A percentile compares a stretch with the other conserved stretches of the same genome.
phyloP scores from a whole-genome alignment of 2,113 vertebrate genomes.

The Mionectes macconnelli region DNA sequence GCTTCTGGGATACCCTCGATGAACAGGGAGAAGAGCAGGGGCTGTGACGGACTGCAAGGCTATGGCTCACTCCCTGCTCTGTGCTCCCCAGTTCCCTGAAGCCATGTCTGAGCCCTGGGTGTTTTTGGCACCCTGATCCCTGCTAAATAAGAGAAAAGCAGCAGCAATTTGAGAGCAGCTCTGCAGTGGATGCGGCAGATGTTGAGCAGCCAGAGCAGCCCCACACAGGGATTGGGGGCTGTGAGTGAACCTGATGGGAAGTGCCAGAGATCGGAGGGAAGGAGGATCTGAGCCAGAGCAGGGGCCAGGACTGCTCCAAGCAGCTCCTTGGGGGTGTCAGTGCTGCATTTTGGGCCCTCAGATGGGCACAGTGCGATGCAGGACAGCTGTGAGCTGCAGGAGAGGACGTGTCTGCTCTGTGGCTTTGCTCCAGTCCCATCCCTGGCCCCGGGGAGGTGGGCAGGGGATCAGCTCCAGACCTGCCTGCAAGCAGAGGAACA shows the following conservation, averaged over 20 bases:
- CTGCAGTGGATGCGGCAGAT: not conserved
- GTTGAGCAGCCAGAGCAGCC: rapidly evolving
- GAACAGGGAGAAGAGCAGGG: not conserved
- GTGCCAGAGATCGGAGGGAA: rapidly evolving
- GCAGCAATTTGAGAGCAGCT: not conserved
- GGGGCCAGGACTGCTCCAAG: not conserved
- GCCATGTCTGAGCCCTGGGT: rapidly evolving
- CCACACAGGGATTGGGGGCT: not conserved
- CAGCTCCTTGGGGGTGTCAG: not conserved
- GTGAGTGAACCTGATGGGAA: rapidly evolving
- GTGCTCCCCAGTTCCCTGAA: not conserved
- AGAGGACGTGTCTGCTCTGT: rapidly evolving
- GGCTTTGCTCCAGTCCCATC: not conserved
- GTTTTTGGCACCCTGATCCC: not conserved
- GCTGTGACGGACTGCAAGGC: not conserved
- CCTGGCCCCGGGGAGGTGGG: not conserved
- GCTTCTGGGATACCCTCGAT: not conserved
- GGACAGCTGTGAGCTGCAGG: not conserved
- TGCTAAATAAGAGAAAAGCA: not conserved
- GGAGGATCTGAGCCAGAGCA: not conserved
- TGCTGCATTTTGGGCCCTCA: rapidly evolving
- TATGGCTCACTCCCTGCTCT: rapidly evolving
- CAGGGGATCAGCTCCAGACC: not conserved
- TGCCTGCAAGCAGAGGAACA: not conserved
- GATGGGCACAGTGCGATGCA: rapidly evolving